Conservation (phyloP, 2,797 vertebrate genomes). For the Geotrypetes seraphini region DNA sequence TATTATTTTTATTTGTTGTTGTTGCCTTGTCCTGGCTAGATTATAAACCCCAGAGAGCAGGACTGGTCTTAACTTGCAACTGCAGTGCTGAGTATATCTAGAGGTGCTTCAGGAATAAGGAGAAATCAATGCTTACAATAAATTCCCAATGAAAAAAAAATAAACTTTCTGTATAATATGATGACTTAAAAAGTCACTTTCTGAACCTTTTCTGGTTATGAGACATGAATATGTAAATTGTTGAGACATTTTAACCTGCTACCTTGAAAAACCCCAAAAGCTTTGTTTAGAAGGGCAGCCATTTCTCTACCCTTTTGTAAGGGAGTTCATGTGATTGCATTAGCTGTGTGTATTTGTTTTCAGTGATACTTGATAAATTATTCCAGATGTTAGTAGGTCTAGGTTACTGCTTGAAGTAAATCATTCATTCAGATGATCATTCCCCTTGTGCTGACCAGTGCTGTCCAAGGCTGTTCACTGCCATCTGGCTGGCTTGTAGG, state of each 20-base stretch:
- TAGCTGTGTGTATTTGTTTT: neutral
- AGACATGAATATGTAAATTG: too few relatives aligned
- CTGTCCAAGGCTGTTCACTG: slow-evolving; percentile 7
- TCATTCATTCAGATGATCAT: neutral
- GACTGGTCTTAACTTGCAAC: too few relatives aligned
- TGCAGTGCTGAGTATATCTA: too few relatives aligned
- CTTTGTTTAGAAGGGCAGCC: neutral
- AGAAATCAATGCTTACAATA: too few relatives aligned
- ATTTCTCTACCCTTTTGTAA: neutral
- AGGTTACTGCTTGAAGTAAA: slow-evolving; percentile 19
- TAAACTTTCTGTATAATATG: neutral
- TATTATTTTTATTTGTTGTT: too few relatives aligned
- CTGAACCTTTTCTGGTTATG: too few relatives aligned
- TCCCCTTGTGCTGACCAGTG: slow-evolving; percentile 2
- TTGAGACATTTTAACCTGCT: too few relatives aligned
- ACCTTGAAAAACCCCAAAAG: neutral
- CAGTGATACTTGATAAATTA: slow-evolving; percentile 3
- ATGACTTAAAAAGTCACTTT: too few relatives aligned
- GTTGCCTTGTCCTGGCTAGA: too few relatives aligned
- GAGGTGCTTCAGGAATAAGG: too few relatives aligned
- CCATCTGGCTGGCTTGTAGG: slow-evolving; percentile 30
- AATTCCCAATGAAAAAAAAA: too few relatives aligned
- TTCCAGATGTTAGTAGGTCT: slow-evolving; percentile 43
- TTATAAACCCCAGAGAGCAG: too few relatives aligned
- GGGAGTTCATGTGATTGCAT: neutral